phyloP scores from a whole-genome alignment of 2,888 invertebrate species.

The Trypoxylon attenuatum region DNA sequence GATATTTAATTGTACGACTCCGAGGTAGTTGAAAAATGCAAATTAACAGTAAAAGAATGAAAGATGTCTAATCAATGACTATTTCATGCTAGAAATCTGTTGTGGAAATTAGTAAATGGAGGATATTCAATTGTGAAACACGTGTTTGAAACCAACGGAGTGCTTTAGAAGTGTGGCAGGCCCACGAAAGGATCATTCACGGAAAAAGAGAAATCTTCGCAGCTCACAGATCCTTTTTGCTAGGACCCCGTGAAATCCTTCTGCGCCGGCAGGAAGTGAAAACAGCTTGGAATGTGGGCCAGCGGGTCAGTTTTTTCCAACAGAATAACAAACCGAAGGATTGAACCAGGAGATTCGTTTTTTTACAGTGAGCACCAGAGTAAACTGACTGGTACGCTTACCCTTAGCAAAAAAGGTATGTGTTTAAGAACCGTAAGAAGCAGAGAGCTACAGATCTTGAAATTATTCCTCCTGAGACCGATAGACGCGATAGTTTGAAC shows the following conservation, averaged over 20 bases:
- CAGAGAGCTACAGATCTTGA: no score
- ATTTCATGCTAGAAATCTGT: not conserved
- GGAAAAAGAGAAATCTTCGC: conserved; percentile 27
- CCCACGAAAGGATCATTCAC: not conserved
- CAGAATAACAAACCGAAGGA: conserved; percentile 31
- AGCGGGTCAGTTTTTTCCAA: conserved; percentile 33
- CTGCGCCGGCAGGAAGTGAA: conserved; percentile 35
- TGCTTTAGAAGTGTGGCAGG: not conserved
- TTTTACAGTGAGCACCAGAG: not conserved
- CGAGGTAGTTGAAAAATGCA: not conserved
- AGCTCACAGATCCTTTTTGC: conserved; percentile 13
- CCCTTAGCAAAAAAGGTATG: no score
- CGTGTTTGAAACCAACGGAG: not conserved
- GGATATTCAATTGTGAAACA: no score
- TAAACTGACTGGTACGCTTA: not conserved
- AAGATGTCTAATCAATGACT: not conserved
- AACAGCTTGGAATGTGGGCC: conserved; percentile 42
- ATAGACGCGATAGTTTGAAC: no score
- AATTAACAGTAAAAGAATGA: not conserved
- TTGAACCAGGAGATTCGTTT: conserved; percentile 4
- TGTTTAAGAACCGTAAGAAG: no score
- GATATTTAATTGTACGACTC: not conserved
- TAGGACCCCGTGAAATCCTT: conserved; percentile 22
- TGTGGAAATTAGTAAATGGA: no score
- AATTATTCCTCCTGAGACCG: no score